Evolutionary conservation across 92 coral and sea anemone genomes (phyloP).

Genomic region (Isaurus tuberculatus): DNA sequence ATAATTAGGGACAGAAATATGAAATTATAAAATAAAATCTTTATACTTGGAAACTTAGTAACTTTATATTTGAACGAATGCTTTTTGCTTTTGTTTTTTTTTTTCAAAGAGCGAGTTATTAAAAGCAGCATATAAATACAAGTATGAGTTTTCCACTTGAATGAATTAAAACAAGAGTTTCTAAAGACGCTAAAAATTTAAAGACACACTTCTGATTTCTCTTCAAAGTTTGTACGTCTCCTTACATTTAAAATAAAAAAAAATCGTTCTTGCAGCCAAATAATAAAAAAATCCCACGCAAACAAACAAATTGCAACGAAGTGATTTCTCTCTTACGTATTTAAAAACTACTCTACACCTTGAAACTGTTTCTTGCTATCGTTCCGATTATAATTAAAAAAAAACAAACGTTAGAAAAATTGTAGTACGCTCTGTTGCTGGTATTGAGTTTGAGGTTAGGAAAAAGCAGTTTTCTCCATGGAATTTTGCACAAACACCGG

Average conservation of each 20-base stretch:
- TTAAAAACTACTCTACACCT: too few species aligned
- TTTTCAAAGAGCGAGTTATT: not conserved
- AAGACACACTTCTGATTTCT: not conserved
- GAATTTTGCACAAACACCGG: slow-evolving; percentile 24
- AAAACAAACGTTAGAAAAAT: not conserved
- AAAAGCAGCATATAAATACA: not conserved
- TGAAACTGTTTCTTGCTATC: not conserved
- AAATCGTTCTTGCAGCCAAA: not conserved
- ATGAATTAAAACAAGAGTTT: not conserved
- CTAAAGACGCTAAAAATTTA: not conserved
- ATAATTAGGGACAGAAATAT: not conserved
- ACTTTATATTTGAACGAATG: not conserved
- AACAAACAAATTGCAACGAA: not conserved
- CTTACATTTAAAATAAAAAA: not conserved
- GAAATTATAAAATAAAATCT: not conserved
- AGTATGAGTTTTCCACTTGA: not conserved
- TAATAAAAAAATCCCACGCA: not conserved
- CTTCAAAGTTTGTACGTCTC: not conserved
- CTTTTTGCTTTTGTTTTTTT: not conserved
- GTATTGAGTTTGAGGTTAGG: not conserved
- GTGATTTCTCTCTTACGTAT: too few species aligned
- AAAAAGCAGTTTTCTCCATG: not conserved
- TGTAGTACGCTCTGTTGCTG: not conserved
- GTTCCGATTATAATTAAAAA: not conserved
- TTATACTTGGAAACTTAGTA: not conserved